Percentiles rank a stretch among this genome's conserved stretches.
These are phyloP conservation scores for Eristalis tenax DNA, from an alignment of 2,888 invertebrate genomes.

Conservation along the genomic window DNA sequence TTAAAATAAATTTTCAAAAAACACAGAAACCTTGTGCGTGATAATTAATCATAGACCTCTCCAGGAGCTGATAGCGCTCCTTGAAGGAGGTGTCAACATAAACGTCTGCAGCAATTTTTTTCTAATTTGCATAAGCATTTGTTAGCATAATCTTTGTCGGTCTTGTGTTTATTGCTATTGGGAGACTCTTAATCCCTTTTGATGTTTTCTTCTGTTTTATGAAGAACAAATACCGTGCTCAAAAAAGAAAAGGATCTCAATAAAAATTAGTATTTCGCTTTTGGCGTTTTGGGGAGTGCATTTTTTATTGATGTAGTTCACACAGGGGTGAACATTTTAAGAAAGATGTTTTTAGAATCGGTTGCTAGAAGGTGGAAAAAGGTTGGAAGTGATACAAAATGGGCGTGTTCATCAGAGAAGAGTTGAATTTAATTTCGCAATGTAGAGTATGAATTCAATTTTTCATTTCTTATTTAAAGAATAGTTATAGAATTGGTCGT, in stretches of 20 bases:
- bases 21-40: conserved; percentile 49
- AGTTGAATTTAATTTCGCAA: no score
- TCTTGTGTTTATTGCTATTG: conserved; percentile 68
- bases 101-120: conserved; percentile 73
- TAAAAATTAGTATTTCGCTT: conserved; percentile 25
- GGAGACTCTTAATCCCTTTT: conserved; percentile 71
- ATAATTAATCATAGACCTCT: conserved; percentile 65
- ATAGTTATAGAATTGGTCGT: no score
- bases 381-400: no score
- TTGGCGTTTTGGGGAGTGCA: conserved; percentile 17
- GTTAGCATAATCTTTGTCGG: conserved; percentile 66
- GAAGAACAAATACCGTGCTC: background rate
- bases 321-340: background rate
- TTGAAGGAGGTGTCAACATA: conserved; percentile 73
- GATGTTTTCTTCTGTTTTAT: conserved; percentile 34
- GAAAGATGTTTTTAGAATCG: conserved; percentile 13
- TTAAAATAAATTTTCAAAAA: conserved; percentile 67
- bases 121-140: conserved; percentile 74
- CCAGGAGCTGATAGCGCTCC: conserved; percentile 16
- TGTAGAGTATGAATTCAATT: no score
- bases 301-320: conserved; percentile 25
- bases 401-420: no score
- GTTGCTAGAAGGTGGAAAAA: background rate
- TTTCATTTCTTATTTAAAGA: no score
- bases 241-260: background rate